Percentiles rank a stretch among this genome's conserved stretches.
Conservation (phyloP, 2,888 invertebrate species). For the Sinopyrophorus schimmeli region DNA sequence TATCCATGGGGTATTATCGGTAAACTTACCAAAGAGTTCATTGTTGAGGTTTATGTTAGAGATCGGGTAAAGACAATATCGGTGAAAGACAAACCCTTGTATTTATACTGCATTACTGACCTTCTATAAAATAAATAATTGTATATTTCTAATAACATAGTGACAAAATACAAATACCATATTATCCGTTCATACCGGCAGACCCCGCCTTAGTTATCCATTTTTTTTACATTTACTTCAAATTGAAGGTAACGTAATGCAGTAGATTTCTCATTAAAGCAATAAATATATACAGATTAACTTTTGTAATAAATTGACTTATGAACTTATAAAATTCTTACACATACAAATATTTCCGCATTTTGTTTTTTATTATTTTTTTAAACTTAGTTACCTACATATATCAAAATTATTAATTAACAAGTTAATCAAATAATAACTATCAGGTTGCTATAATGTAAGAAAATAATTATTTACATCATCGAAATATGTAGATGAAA, state of each 20-base stretch:
- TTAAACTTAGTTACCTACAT: no score
- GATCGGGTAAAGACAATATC: slow-evolving; percentile 16
- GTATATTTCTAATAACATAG: slow-evolving; percentile 19
- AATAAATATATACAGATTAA: no score
- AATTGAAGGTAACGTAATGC: slow-evolving; percentile 21
- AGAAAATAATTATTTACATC: no score
- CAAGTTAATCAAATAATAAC: no score
- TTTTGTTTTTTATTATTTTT: no score
- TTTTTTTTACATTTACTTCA: slow-evolving; percentile 14
- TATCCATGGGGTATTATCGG: neutral
- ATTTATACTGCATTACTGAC: slow-evolving; percentile 22
- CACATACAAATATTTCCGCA: no score
- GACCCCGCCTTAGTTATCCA: slow-evolving; percentile 23
- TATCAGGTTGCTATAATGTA: no score
- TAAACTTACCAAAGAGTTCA: slow-evolving; percentile 25
- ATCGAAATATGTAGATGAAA: no score
- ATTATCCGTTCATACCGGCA: slow-evolving; percentile 15
- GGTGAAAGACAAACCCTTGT: slow-evolving; percentile 13
- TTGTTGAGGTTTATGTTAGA: slow-evolving; percentile 9
- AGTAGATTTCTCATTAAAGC: no score
- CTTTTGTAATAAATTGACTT: no score
- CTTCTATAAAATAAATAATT: slow-evolving; percentile 22
- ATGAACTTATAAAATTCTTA: no score
- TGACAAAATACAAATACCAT: slow-evolving; percentile 15
- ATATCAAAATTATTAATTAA: no score